These are phyloP conservation scores for Stenodema calcarata DNA, from an alignment of 2,888 invertebrate species.

Conservation along the genomic window DNA sequence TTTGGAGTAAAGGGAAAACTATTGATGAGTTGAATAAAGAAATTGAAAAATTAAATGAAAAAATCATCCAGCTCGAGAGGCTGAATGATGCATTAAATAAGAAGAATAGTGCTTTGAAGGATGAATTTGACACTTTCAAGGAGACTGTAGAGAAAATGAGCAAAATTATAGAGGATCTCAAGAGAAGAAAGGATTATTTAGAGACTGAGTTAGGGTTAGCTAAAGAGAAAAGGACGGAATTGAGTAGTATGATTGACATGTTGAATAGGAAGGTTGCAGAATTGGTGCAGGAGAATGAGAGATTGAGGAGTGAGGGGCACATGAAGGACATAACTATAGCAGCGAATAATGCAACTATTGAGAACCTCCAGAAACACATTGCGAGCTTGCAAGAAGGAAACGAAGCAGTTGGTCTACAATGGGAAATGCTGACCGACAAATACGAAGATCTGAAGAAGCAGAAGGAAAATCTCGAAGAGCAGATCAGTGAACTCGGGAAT, in stretches of 20 bases:
- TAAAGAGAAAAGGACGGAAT: background rate
- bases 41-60: background rate
- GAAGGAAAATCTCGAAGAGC: background rate
- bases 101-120: conserved; percentile 4
- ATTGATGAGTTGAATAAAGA: conserved; percentile 11
- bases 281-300: background rate
- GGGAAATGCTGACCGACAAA: background rate
- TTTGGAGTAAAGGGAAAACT: background rate
- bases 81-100: background rate
- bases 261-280: background rate
- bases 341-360: background rate
- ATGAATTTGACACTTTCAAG: conserved; percentile 34
- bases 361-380: background rate
- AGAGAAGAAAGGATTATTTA: background rate
- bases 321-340: background rate
- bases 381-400: background rate
- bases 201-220: background rate
- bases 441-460: background rate
- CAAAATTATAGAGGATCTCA: background rate
- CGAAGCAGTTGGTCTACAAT: background rate
- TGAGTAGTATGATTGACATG: background rate
- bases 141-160: background rate
- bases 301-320: background rate
- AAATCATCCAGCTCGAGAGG: background rate
- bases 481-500: background rate